Evolutionary conservation across 2,888 invertebrate genomes (phyloP), one percentile per base, ranked within the genome.

Genomic region (Acleris literana): DNA sequence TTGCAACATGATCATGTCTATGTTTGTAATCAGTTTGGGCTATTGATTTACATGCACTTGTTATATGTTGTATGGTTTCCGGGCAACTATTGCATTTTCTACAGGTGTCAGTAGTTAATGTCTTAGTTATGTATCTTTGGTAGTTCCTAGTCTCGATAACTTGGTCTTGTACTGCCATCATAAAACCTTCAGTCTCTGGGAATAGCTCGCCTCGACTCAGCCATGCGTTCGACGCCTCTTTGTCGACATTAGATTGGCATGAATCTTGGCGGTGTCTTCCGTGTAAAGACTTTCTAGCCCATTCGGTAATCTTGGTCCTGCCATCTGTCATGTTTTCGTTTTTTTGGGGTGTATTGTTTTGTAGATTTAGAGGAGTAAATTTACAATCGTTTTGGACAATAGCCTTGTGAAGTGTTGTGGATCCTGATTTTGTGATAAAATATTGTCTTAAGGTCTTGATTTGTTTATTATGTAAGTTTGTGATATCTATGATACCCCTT

Each of bases 401-500:
- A 9, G 43, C 16, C 13, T 43, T 44, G 43, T 71, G 71, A 51
- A 69, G 20, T 11, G 7, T 25, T 9, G 63, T 63, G n/a, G 60
- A n/a, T 55, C 52, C 46, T 5, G 61, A 18, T 57, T 63, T 55
- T 5, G 60, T 9, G 17, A 51, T 11, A 20, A 73, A 73, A 22
- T 66, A 73, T 18, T 39, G 9, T 33, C 72, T 61, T 9, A 72
- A 64, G 3, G n/a, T 66, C 9, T 46, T 64, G 16, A 74, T 70
- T 43, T 69, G 68, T 20, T 60, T 72, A 43, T 69, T 72, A 43
- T 73, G 74, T 54, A 72, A 17, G 44, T 71, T 72, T 29, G 39
- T 6, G 6, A 73, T 68, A 16, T 73, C 71, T 22, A 72, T 73
- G 11, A 73, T 6, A 5, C 71, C 73, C 55, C 72, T 54, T 5